phyloP scores from a whole-genome alignment of 2,113 vertebrate species.

The Rhabdornis inornatus region DNA sequence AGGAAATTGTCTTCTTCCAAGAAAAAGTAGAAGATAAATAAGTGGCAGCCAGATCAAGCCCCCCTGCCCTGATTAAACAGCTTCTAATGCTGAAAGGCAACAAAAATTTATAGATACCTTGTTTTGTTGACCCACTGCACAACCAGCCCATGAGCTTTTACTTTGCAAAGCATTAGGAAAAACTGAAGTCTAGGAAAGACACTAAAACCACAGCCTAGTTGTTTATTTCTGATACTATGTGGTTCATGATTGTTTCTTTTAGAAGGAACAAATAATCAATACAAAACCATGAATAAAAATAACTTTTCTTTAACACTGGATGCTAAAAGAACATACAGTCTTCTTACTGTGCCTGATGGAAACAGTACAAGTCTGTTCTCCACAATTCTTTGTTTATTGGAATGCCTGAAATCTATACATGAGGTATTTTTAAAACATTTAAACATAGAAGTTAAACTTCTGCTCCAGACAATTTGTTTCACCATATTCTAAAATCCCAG shows the following conservation, averaged over 20 bases:
- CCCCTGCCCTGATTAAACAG: not conserved
- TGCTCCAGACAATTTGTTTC: conserved; percentile 35
- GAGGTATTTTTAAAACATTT: conserved; percentile 63
- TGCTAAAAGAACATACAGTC: conserved; percentile 65
- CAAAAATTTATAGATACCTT: not conserved
- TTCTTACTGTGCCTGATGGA: conserved; percentile 47
- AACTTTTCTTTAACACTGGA: conserved; percentile 69
- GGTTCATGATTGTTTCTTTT: conserved; percentile 69
- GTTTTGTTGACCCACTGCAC: not conserved
- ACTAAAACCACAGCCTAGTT: conserved; percentile 22
- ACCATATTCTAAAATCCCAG: conserved; percentile 2
- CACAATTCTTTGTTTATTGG: conserved; percentile 61
- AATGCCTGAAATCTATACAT: conserved; percentile 59
- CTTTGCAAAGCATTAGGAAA: conserved; percentile 28
- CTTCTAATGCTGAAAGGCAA: not conserved
- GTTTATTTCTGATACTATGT: conserved; percentile 64
- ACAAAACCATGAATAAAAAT: conserved; percentile 70
- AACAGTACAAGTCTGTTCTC: conserved; percentile 49
- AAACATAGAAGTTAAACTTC: conserved; percentile 47
- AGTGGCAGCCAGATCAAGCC: not conserved
- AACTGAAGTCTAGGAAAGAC: conserved; percentile 16
- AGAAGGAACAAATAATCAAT: conserved; percentile 72
- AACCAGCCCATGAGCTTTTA: not conserved
- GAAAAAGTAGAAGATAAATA: not conserved
- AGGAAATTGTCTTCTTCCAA: not conserved